These are phyloP conservation scores for Pomatorhinus ruficollis DNA, from an alignment of 2,113 vertebrate species.

Conservation along the genomic window DNA sequence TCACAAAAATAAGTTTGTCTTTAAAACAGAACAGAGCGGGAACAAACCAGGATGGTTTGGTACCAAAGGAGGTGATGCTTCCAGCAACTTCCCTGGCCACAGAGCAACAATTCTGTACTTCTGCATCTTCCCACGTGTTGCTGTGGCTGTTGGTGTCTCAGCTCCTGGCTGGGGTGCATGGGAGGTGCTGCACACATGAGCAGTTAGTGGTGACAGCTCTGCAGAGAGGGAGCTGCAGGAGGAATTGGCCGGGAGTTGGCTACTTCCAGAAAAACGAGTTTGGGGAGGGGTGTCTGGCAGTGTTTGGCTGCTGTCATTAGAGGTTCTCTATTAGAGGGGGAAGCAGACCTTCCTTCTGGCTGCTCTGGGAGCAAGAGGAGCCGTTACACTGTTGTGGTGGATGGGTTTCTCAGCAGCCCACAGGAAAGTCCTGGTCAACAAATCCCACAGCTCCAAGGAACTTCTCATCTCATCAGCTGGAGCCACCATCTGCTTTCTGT, in stretches of 20 bases:
- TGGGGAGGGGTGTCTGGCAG: background rate
- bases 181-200: background rate
- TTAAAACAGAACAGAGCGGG: background rate
- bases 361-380: background rate
- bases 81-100: background rate
- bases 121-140: rapidly evolving
- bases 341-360: background rate
- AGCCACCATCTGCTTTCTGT: slow-evolving; percentile 5
- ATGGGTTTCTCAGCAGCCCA: background rate
- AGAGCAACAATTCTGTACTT: background rate
- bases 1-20: background rate
- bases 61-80: background rate
- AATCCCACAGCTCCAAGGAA: background rate
- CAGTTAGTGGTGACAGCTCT: background rate
- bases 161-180: background rate
- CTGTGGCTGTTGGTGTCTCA: background rate
- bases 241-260: background rate
- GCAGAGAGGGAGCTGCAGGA: background rate
- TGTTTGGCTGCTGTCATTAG: background rate
- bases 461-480: background rate
- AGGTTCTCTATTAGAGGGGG: background rate
- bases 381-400: rapidly evolving
- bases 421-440: background rate
- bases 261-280: rapidly evolving
- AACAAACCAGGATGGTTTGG: background rate